phyloP scores from a whole-genome alignment of 2,113 vertebrate species.

The Emydura subglobosa region DNA sequence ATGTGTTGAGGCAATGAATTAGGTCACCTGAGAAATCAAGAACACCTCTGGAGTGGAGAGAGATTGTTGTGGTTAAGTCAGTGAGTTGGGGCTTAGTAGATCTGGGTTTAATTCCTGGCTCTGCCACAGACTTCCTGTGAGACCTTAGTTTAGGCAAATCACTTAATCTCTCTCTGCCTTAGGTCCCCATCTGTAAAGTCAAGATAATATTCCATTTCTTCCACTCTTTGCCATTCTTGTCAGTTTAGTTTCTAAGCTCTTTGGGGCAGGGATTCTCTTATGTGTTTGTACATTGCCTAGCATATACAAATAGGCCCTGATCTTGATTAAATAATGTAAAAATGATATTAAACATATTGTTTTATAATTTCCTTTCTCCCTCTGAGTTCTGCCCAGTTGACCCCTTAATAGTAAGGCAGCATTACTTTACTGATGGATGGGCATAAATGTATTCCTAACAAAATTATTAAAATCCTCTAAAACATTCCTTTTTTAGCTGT shows the following conservation, averaged over 20 bases:
- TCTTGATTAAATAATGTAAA: background rate
- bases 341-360: background rate
- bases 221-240: background rate
- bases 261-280: background rate
- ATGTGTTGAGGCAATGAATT: slow-evolving; percentile 10
- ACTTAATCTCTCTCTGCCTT: background rate
- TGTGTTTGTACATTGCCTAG: background rate
- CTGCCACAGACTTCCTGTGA: background rate
- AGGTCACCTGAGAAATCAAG: background rate
- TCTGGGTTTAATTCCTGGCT: background rate
- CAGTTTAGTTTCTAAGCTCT: background rate
- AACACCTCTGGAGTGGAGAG: background rate
- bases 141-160: slow-evolving; percentile 6
- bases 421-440: background rate
- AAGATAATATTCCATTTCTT: background rate
- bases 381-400: background rate
- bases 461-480: background rate
- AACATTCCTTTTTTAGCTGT: background rate
- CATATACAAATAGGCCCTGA: fast-evolving
- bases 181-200: background rate
- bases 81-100: background rate
- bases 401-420: background rate
- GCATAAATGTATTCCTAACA: fast-evolving
- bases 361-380: background rate
- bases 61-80: background rate